Percentiles rank a stretch among this genome's conserved stretches.
phyloP scores from a whole-genome alignment of 2,797 vertebrate species.

The Thunnus albacares region DNA sequence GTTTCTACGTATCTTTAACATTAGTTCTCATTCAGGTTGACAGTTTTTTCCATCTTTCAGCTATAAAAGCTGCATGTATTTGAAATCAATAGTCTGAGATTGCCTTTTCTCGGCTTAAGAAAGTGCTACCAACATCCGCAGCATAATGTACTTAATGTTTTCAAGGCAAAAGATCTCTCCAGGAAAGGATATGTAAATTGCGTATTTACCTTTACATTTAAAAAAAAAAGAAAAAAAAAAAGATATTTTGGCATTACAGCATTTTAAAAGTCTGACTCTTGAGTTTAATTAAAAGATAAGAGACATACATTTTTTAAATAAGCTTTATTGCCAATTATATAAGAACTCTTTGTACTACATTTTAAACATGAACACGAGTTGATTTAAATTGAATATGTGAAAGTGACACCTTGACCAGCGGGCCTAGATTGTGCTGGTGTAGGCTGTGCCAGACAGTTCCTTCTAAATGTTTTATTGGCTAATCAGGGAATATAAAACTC shows the following conservation, averaged over 20 bases:
- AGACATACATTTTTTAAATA: not conserved
- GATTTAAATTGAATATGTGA: not conserved
- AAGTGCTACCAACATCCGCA: not conserved
- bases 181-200: no score
- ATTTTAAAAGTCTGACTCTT: not conserved
- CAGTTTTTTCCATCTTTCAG: not conserved
- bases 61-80: not conserved
- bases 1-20: slow-evolving; percentile 5
- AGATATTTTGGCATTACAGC: no score
- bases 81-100: slow-evolving; percentile 11
- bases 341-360: not conserved
- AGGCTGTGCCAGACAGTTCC: no score
- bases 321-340: not conserved
- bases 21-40: not conserved
- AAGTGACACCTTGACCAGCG: not conserved
- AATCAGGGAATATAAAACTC: no score
- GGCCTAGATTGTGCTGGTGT: no score
- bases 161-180: not conserved
- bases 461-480: no score
- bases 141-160: not conserved
- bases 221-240: no score
- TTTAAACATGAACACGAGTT: not conserved
- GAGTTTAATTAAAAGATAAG: not conserved
- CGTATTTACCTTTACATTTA: no score
- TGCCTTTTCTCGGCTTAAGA: not conserved